Evolutionary conservation across 2,113 vertebrate genomes (phyloP).

Genomic region (Tupaia chinensis): DNA sequence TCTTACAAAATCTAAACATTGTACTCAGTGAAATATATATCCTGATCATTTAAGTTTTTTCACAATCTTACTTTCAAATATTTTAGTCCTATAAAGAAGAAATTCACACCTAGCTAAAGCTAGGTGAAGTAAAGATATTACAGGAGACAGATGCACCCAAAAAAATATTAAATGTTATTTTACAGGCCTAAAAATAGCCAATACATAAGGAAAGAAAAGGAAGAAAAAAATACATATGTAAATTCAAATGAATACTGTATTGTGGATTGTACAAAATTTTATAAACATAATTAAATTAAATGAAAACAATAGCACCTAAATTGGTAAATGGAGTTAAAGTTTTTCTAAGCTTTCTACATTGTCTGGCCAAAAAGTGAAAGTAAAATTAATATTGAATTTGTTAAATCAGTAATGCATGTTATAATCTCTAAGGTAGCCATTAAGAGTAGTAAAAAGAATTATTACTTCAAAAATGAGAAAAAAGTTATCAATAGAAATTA

Average conservation of each 20-base stretch:
- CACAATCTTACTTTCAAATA: not conserved
- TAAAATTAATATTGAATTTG: not conserved
- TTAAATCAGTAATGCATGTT: not conserved
- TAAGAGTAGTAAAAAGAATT: not conserved
- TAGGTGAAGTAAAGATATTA: not conserved
- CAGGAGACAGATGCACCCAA: not conserved
- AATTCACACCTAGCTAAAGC: not conserved
- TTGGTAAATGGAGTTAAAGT: not conserved
- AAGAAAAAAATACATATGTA: not conserved
- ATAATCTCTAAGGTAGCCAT: not conserved
- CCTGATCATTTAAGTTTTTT: not conserved
- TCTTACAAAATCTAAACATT: not conserved
- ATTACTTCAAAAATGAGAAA: not conserved
- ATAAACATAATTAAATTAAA: not conserved
- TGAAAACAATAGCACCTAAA: not conserved
- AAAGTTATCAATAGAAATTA: not conserved
- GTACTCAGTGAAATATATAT: not conserved
- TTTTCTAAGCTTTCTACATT: not conserved
- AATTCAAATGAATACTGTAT: not conserved
- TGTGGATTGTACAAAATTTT: not conserved
- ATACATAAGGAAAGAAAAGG: not conserved
- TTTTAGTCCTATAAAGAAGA: not conserved
- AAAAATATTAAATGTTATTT: not conserved
- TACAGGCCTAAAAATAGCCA: not conserved
- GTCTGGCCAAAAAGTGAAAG: not conserved